These are phyloP conservation scores for Pangasius mekongensis DNA, from an alignment of 2,797 vertebrate genomes.

Conservation along the genomic window DNA sequence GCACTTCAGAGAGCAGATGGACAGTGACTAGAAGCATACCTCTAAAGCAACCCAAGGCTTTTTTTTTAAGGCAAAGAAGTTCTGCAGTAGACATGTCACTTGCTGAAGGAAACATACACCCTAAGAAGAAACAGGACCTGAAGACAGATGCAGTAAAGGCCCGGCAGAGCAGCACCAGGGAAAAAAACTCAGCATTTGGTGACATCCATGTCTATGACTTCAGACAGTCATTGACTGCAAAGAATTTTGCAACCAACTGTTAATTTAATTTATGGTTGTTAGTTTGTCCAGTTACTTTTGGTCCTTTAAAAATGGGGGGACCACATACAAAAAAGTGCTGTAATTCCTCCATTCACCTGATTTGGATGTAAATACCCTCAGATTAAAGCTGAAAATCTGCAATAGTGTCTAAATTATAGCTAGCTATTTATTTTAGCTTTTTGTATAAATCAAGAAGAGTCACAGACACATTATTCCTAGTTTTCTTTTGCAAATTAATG, in stretches of 20 bases:
- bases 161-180: neutral
- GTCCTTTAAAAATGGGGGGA: too few species aligned
- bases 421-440: too few species aligned
- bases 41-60: neutral
- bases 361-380: neutral
- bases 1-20: neutral
- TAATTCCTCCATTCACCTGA: neutral
- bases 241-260: too few species aligned
- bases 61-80: neutral
- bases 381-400: neutral
- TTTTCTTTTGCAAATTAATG: too few species aligned
- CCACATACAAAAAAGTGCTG: too few species aligned
- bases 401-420: neutral
- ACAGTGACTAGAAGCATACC: too few species aligned
- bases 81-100: neutral
- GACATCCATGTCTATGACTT: neutral
- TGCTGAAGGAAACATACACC: neutral
- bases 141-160: neutral
- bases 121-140: neutral
- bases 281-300: too few species aligned
- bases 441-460: too few species aligned
- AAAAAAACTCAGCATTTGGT: too few species aligned
- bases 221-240: neutral
- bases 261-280: too few species aligned
- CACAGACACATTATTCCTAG: too few species aligned